These are phyloP conservation scores for Actinernus sp. DNA, from an alignment of 92 coral and sea anemone genomes.

Conservation along the genomic window DNA sequence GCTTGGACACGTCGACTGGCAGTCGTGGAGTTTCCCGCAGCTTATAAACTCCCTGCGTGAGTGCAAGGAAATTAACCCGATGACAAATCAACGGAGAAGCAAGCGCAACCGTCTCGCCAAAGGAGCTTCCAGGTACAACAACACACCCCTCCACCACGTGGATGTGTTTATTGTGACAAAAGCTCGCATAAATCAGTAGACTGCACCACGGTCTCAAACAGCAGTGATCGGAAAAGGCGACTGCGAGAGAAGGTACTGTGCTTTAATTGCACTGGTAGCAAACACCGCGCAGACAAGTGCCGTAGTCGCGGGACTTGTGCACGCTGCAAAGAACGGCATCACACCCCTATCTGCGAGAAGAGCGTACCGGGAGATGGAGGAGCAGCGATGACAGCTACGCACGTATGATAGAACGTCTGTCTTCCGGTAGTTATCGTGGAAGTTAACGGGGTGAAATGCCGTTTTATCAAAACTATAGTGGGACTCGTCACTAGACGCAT, in stretches of 20 bases:
- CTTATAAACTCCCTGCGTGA: constrained; percentile 41
- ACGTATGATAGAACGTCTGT: not conserved
- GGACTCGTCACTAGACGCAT: constrained; percentile 9
- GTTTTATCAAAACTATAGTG: too few species aligned
- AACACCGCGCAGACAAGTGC: constrained; percentile 20
- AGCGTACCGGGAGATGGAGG: not conserved
- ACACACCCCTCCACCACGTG: too few species aligned
- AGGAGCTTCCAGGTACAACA: not conserved
- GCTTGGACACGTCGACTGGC: too few species aligned
- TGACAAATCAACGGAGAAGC: not conserved
- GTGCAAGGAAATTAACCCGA: constrained; percentile 65
- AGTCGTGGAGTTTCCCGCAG: constrained; percentile 36
- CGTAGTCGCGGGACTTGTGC: constrained; percentile 27
- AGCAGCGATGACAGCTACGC: not conserved
- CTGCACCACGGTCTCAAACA: constrained; percentile 9
- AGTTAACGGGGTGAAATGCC: constrained; percentile 1
- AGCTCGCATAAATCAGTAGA: constrained; percentile 35
- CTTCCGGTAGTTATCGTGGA: not conserved
- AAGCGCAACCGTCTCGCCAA: not conserved
- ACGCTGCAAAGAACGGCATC: constrained; percentile 16
- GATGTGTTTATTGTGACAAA: constrained; percentile 26
- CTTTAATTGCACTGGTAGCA: constrained; percentile 36
- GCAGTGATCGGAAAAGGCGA: constrained; percentile 14
- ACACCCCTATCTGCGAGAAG: not conserved
- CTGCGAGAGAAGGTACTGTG: constrained; percentile 15